Conservation (phyloP, 2,888 invertebrate genomes). For the Epinotia demarniana region DNA sequence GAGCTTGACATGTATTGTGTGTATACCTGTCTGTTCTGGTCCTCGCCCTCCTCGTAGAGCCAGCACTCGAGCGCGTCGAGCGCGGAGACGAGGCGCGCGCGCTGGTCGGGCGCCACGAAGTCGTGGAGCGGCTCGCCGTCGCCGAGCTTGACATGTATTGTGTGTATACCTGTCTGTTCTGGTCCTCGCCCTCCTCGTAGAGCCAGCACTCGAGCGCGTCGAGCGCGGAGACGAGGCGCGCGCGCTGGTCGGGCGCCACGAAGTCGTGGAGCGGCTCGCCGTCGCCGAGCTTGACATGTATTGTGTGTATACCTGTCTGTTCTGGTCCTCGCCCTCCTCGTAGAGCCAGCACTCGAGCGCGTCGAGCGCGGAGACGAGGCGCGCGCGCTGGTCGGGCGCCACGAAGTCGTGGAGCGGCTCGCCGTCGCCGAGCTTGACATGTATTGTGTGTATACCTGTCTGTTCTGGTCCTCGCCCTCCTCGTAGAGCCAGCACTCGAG, state of each 20-base stretch:
- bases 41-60: slow-evolving; percentile 8
- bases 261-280: neutral
- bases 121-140: neutral
- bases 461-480: neutral
- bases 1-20: neutral
- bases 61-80: slow-evolving; percentile 4
- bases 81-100: neutral
- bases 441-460: no score
- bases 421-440: no score
- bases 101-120: neutral
- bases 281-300: neutral
- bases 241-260: neutral
- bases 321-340: slow-evolving; percentile 8
- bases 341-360: slow-evolving; percentile 4
- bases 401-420: neutral
- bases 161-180: neutral
- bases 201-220: slow-evolving; percentile 4
- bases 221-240: neutral
- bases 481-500: no score
- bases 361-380: slow-evolving; percentile 2
- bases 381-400: neutral
- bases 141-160: neutral
- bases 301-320: neutral
- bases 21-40: slow-evolving; percentile 6
- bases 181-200: slow-evolving; percentile 8